Evolutionary conservation across 2,888 invertebrate species (phyloP).

Genomic region (Branchinecta sandiegonensis): DNA sequence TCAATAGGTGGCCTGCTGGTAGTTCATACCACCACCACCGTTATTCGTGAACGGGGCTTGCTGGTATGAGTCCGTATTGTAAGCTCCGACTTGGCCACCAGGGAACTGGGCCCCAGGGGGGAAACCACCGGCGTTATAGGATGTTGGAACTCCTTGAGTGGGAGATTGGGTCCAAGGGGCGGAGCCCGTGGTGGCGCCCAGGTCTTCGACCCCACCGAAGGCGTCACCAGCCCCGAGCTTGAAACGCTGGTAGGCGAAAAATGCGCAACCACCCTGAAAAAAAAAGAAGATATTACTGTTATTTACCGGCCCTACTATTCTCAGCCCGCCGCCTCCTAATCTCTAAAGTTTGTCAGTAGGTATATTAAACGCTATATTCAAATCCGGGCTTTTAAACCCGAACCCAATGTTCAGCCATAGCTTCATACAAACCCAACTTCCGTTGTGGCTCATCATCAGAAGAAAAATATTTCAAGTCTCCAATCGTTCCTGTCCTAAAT

Average conservation of each 20-base stretch:
- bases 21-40: neutral
- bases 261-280: slow-evolving; percentile 67
- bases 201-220: slow-evolving; percentile 44
- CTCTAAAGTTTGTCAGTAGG: no score
- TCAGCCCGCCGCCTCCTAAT: no score
- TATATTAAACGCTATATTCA: no score
- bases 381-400: no score
- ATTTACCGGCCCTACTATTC: no score
- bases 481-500: no score
- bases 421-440: no score
- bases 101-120: neutral
- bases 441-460: no score
- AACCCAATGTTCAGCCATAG: no score
- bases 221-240: slow-evolving; percentile 77
- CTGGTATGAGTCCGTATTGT: slow-evolving; percentile 1
- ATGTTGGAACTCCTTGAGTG: neutral
- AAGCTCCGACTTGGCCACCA: neutral
- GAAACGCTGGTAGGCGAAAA: slow-evolving; percentile 86
- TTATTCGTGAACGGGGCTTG: neutral
- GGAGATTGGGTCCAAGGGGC: slow-evolving; percentile 4
- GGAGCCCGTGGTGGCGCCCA: neutral
- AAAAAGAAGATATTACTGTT: slow-evolving; percentile 25
- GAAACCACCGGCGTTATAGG: neutral
- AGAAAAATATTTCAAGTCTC: no score
- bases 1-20: slow-evolving; percentile 7